Evolutionary conservation across 2,113 vertebrate genomes (phyloP), one percentile per base, ranked within the genome.

Genomic region (Fregata magnificens): DNA sequence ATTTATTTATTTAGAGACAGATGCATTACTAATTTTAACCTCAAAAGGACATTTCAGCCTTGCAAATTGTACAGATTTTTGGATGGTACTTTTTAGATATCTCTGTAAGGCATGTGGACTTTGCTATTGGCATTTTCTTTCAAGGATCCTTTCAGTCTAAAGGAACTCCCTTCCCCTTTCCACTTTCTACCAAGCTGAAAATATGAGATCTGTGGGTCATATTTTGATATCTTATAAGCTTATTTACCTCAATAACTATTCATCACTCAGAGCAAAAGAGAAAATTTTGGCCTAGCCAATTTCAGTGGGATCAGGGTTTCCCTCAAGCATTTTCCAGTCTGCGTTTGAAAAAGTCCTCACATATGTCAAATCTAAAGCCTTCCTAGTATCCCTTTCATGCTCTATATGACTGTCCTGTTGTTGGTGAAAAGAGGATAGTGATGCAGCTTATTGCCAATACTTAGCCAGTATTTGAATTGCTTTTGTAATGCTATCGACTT

Each of bases 1-100:
- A 95, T 96, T 96, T 92, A 96, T 97, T 97, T 97, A 95, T 97
- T 97, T 97, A 93, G 93, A 97, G 89, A 82, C 91, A 95, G 95
- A 95, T 96, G 96, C 81, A 95, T 95, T 95, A 90, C 96, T 96
- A 97, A 96, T 93, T 97, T 95, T 97, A 97, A 96, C 94, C 74
- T 89, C 95, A 90, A 95, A 97, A 96, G 84, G 93, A 96, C 95
- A 97, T 95, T 96, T 97, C 71, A 94, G 93, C 86, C 84, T 93
- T 94, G 91, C 70, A 95, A 96, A 96, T 94, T 70, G 32, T 80
- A 85, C 89, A 94, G 71, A 93, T 95, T 93, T 97, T 95, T 95
- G 87, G 93, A 93, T 93, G 78, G 34, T 55, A 45, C 62, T 58
- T 95, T 88, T 85, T 61, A 91, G 74, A 91, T 95, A 70, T 93